These are phyloP conservation scores for Rattus rattus DNA, from an alignment of 2,113 vertebrate species.

Conservation along the genomic window DNA sequence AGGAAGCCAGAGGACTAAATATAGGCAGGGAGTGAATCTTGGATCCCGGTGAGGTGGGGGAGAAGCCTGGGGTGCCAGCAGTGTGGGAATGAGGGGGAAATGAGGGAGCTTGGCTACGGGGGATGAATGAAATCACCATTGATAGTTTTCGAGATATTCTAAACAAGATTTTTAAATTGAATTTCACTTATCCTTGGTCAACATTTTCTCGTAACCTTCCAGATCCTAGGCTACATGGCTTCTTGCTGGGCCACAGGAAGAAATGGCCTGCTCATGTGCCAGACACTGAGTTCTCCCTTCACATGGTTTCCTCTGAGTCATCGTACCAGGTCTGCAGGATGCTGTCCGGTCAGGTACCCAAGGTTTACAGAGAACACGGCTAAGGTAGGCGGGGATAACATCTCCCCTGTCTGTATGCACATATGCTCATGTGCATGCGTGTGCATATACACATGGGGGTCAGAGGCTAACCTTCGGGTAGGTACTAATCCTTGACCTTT, in stretches of 20 bases:
- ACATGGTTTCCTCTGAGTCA: background rate
- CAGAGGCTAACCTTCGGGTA: background rate
- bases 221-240: background rate
- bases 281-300: background rate
- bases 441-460: background rate
- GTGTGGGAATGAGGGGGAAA: background rate
- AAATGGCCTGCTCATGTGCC: background rate
- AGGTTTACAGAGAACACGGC: background rate
- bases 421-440: too few species aligned
- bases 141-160: slow-evolving; percentile 14
- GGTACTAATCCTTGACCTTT: background rate
- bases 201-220: background rate
- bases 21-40: background rate
- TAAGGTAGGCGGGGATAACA: background rate
- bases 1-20: background rate
- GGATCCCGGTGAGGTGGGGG: background rate
- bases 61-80: background rate
- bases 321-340: background rate
- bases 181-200: background rate
- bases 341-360: background rate
- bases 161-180: background rate
- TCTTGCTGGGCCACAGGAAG: background rate
- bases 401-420: background rate
- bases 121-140: background rate
- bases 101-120: background rate